Percentiles rank a stretch among this genome's conserved stretches.
Evolutionary conservation across 2,888 invertebrate species (phyloP).

Genomic region (Cheilosia soror): DNA sequence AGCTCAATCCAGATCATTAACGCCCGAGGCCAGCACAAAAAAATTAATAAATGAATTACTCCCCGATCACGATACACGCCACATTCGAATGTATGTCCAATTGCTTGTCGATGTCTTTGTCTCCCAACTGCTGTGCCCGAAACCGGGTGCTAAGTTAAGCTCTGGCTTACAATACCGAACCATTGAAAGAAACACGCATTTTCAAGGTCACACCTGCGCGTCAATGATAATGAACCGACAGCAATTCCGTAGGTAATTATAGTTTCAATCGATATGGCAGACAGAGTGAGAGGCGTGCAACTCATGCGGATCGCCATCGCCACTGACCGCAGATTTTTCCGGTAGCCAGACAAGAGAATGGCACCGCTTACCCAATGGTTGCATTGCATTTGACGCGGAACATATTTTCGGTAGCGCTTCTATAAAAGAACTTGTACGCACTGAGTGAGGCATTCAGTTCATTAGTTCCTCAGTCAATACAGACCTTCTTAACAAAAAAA

Average conservation of each 20-base stretch:
- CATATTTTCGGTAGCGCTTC: neutral
- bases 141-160: constrained; percentile 15
- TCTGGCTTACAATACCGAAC: constrained; percentile 8
- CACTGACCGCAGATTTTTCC: constrained; percentile 51
- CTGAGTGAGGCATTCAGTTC: constrained; percentile 21
- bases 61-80: constrained; percentile 40
- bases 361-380: constrained; percentile 37
- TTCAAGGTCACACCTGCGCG: constrained; percentile 57
- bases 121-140: constrained; percentile 17
- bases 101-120: constrained; percentile 40
- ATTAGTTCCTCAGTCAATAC: constrained; percentile 50
- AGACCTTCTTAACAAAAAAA: constrained; percentile 43
- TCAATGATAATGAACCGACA: constrained; percentile 52
- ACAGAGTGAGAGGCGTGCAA: constrained; percentile 52
- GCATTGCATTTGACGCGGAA: constrained; percentile 8
- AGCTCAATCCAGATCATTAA: constrained; percentile 30
- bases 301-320: constrained; percentile 68
- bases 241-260: constrained; percentile 58
- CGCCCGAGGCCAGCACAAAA: constrained; percentile 34
- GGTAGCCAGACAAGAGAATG: constrained; percentile 26
- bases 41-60: constrained; percentile 29
- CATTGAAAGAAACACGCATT: constrained; percentile 17
- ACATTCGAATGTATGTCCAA: constrained; percentile 49
- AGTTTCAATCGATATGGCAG: constrained; percentile 47
- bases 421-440: constrained; percentile 56